Evolutionary conservation across 2,113 vertebrate species (phyloP).

Genomic region (Cacatua alba): DNA sequence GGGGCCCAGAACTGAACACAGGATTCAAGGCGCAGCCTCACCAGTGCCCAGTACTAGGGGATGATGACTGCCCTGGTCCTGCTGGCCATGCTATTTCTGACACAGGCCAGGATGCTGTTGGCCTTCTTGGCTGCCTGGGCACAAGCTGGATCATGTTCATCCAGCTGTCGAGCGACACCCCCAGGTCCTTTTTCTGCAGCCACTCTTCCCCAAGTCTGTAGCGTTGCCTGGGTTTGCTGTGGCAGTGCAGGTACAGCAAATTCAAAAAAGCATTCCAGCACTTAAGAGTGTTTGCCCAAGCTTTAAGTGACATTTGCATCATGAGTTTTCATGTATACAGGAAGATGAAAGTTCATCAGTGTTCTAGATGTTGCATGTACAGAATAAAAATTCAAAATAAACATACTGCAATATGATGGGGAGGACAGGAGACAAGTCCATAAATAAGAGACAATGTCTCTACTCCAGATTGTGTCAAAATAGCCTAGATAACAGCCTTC

Average conservation of each 20-base stretch:
- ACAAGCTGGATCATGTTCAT: neutral
- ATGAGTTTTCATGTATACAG: neutral
- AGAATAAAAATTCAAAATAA: neutral
- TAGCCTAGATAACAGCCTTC: neutral
- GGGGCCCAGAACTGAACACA: neutral
- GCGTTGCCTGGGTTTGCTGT: fast-evolving
- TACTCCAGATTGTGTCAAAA: neutral
- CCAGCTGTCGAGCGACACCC: fast-evolving
- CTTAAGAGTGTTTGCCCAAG: neutral
- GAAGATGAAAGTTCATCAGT: neutral
- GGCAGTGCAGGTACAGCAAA: neutral
- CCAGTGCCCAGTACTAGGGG: neutral
- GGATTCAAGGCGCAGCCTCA: fast-evolving
- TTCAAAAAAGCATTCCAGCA: neutral
- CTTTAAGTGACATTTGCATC: neutral
- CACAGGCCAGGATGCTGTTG: neutral
- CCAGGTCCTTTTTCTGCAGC: neutral
- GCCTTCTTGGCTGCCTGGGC: neutral
- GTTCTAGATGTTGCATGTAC: fast-evolving
- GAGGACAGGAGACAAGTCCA: neutral
- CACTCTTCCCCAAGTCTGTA: neutral
- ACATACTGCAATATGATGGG: neutral
- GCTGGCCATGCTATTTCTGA: neutral
- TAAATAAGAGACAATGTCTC: neutral
- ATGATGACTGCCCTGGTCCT: fast-evolving